Conservation (phyloP, 2,113 vertebrate genomes). For the Tyrannus savana region DNA sequence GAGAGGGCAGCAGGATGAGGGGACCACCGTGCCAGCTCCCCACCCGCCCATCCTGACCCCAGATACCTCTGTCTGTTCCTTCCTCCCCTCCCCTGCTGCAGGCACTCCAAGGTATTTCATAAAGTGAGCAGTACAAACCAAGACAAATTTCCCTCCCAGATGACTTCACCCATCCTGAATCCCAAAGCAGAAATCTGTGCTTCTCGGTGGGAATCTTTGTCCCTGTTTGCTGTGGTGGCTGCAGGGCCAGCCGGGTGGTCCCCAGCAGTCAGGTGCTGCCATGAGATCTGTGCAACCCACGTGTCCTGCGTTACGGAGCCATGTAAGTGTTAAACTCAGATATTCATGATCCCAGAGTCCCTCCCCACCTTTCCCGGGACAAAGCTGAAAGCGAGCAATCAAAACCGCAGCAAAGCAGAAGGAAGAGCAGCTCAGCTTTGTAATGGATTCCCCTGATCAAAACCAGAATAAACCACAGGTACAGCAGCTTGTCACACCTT, state of each 20-base stretch:
- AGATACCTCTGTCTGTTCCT: background rate
- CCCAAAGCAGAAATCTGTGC: background rate
- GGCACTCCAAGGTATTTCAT: fast-evolving
- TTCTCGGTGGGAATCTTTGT: background rate
- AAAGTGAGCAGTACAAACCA: background rate
- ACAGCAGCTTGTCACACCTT: background rate
- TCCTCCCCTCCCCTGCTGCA: background rate
- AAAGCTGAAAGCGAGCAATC: background rate
- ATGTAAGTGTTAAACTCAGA: background rate
- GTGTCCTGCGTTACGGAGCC: fast-evolving
- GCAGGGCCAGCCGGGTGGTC: background rate
- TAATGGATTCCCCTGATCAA: background rate
- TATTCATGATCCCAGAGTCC: background rate
- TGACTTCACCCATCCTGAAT: background rate
- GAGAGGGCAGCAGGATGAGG: background rate
- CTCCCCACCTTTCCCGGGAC: background rate
- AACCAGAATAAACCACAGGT: background rate
- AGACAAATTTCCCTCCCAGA: background rate
- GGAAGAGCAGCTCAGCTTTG: background rate
- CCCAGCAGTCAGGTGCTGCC: background rate
- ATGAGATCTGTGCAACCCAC: background rate
- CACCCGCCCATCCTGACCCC: background rate
- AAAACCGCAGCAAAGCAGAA: background rate
- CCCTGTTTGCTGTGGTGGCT: background rate
- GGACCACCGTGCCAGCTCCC: fast-evolving